These are phyloP conservation scores for Colostygia pectinataria DNA, from an alignment of 2,888 invertebrate species.

Conservation along the genomic window DNA sequence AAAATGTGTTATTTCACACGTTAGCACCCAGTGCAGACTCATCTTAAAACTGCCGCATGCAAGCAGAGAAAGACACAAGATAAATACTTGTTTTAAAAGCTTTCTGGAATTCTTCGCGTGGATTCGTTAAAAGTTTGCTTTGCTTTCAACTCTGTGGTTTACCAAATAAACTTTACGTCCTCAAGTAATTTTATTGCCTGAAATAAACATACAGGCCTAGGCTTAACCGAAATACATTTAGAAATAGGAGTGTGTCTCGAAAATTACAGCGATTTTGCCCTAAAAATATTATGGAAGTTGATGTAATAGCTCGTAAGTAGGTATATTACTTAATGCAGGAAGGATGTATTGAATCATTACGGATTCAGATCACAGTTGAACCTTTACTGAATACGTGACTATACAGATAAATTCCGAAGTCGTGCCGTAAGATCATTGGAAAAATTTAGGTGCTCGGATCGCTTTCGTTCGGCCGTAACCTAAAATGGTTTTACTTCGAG, in stretches of 20 bases:
- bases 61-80: conserved; percentile 51
- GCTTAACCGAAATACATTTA: too few relatives aligned
- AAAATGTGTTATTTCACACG: too few relatives aligned
- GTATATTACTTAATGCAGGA: neutral
- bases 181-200: neutral
- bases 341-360: conserved; percentile 20
- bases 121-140: conserved; percentile 23
- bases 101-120: conserved; percentile 29
- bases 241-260: too few relatives aligned
- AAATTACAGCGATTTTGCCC: too few relatives aligned
- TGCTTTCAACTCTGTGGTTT: conserved; percentile 14
- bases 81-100: conserved; percentile 45
- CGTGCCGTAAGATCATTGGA: conserved; percentile 46
- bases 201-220: too few relatives aligned
- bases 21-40: too few relatives aligned
- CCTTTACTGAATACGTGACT: conserved; percentile 50
- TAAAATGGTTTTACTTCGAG: conserved; percentile 10
- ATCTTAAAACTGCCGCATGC: conserved; percentile 48
- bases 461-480: conserved; percentile 48
- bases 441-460: conserved; percentile 49
- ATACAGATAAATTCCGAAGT: conserved; percentile 39
- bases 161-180: conserved; percentile 5
- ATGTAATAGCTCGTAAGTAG: too few relatives aligned
- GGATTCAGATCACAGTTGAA: conserved; percentile 46
- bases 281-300: too few relatives aligned